These are phyloP conservation scores for Orthosia gracilis DNA, from an alignment of 2,888 invertebrate species.

Conservation along the genomic window DNA sequence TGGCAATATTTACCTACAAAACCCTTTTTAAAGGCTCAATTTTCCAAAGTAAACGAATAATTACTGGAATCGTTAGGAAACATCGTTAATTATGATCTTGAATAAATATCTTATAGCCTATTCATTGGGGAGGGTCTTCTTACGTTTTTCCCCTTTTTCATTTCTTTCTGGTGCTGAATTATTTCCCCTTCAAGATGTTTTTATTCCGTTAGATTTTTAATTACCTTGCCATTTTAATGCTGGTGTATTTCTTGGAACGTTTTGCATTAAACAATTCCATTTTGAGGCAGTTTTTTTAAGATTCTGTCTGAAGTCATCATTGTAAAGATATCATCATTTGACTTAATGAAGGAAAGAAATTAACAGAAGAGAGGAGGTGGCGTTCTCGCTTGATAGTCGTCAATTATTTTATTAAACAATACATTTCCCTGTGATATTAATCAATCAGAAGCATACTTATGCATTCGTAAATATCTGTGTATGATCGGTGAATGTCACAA, in stretches of 20 bases:
- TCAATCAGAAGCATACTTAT: too few species aligned
- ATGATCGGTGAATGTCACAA: too few species aligned
- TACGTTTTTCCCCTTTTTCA: conserved; percentile 36
- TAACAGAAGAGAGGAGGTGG: too few species aligned
- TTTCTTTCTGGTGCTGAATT: conserved; percentile 39
- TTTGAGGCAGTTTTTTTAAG: conserved; percentile 2
- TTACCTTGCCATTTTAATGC: conserved; percentile 39
- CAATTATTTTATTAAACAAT: too few species aligned
- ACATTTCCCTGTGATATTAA: too few species aligned
- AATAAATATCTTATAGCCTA: conserved; percentile 46
- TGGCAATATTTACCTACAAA: conserved; percentile 9
- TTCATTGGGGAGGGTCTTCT: conserved; percentile 39
- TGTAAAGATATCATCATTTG: not conserved
- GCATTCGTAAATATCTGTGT: too few species aligned
- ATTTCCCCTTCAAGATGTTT: conserved; percentile 53
- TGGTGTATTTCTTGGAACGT: conserved; percentile 37
- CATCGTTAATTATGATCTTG: conserved; percentile 48
- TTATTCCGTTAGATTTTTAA: conserved; percentile 49
- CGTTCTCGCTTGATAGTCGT: too few species aligned
- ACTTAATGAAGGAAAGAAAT: too few species aligned
- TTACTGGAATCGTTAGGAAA: conserved; percentile 39
- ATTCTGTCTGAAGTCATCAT: not conserved
- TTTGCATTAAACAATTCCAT: conserved; percentile 39
- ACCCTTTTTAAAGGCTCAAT: conserved; percentile 28
- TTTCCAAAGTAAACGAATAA: conserved; percentile 46